Evolutionary conservation across 2,797 vertebrate species (phyloP).

Genomic region (Xiphorhynchus erythropygius): DNA sequence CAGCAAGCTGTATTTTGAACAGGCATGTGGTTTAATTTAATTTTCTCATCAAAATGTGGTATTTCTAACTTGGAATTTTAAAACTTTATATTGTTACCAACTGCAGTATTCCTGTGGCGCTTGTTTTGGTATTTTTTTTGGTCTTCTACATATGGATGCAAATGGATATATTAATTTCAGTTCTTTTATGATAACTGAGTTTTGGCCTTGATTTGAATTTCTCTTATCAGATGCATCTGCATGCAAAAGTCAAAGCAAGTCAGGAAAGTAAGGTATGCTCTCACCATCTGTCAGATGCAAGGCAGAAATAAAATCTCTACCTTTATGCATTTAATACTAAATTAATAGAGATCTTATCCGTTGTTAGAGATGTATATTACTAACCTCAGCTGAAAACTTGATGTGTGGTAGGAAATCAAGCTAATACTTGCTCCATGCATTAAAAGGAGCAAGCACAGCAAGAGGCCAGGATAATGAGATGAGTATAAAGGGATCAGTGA

Average conservation of each 20-base stretch:
- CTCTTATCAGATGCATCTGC: background rate
- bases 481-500: slow-evolving; percentile 30
- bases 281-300: background rate
- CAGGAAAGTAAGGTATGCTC: background rate
- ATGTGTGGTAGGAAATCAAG: slow-evolving; percentile 34
- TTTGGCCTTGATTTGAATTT: background rate
- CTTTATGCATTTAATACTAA: slow-evolving; percentile 10
- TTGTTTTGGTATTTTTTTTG: background rate
- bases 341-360: slow-evolving; percentile 9
- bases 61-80: background rate
- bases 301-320: background rate
- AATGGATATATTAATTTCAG: background rate
- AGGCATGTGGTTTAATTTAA: background rate
- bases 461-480: slow-evolving; percentile 28
- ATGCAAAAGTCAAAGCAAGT: background rate
- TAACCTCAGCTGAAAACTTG: slow-evolving; percentile 27
- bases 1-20: background rate
- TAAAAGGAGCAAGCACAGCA: slow-evolving; percentile 12
- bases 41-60: background rate
- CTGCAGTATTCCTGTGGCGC: background rate
- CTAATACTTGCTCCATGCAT: slow-evolving; percentile 8
- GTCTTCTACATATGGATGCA: background rate
- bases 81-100: background rate
- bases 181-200: background rate
- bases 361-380: background rate